Evolutionary conservation across 2,888 invertebrate genomes (phyloP).

Genomic region (Liopterus haemorrhoidalis): DNA sequence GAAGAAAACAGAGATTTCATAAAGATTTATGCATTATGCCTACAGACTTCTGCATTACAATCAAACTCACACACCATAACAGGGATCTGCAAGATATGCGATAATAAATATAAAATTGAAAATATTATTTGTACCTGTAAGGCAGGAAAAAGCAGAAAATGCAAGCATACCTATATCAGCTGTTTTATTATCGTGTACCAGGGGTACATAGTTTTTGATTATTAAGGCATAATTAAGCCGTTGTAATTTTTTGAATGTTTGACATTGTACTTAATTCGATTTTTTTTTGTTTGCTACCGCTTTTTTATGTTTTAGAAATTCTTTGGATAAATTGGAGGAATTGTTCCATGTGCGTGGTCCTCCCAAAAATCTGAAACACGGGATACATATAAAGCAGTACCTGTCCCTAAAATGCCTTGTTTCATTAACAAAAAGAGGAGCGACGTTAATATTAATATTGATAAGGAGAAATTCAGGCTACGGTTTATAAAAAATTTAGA

Average conservation of each 20-base stretch:
- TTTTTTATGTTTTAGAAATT: background rate
- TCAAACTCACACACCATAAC: no score
- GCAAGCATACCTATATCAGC: background rate
- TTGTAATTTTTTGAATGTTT: background rate
- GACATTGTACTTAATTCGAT: conserved; percentile 5
- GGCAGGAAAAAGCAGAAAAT: background rate
- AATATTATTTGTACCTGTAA: conserved; percentile 7
- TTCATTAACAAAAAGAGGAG: conserved; percentile 1
- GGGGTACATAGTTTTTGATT: background rate
- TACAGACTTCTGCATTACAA: no score
- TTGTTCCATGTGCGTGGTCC: conserved; percentile 6
- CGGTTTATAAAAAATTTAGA: background rate
- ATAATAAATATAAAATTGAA: no score
- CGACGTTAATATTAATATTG: no score
- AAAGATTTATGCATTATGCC: no score
- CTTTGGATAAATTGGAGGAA: background rate
- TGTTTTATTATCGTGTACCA: background rate
- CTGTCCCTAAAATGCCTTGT: conserved; percentile 1
- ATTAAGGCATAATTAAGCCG: background rate
- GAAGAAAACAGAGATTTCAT: no score
- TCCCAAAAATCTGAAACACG: background rate
- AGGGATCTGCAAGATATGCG: no score
- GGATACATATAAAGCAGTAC: background rate
- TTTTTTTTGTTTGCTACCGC: conserved; percentile 5
- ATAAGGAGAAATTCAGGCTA: conserved; percentile 1